Conservation (phyloP, 2,888 invertebrate species). For the Cephonodes hylas region DNA sequence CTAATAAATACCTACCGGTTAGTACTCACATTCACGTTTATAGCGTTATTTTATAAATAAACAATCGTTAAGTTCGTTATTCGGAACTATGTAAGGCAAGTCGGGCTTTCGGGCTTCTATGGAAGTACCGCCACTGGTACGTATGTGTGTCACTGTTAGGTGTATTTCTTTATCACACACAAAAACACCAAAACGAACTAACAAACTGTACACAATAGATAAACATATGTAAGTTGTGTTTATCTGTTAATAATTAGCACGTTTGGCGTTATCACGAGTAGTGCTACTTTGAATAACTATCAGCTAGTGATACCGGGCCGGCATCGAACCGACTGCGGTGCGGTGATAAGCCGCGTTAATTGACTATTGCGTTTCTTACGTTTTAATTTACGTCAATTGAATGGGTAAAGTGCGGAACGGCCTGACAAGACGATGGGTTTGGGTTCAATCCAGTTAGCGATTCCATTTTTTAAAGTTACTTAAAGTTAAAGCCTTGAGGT, state of each 20-base stretch:
- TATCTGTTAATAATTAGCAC: slow-evolving; percentile 1
- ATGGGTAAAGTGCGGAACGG: neutral
- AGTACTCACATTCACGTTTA: too few species aligned
- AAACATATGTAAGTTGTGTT: slow-evolving; percentile 26
- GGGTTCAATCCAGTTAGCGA: too few species aligned
- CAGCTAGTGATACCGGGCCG: slow-evolving; percentile 57
- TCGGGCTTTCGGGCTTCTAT: too few species aligned
- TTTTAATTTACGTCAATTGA: neutral
- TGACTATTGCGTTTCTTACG: slow-evolving; percentile 1
- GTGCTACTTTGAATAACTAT: slow-evolving; percentile 55
- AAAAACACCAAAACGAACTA: neutral
- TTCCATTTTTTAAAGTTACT: too few species aligned
- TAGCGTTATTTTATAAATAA: too few species aligned
- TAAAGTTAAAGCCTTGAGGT: too few species aligned
- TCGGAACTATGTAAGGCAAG: too few species aligned
- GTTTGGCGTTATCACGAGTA: slow-evolving; percentile 7
- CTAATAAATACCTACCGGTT: too few species aligned
- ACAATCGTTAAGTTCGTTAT: too few species aligned
- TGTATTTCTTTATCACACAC: too few species aligned
- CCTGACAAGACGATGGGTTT: neutral
- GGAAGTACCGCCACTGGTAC: too few species aligned
- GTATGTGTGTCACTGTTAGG: too few species aligned
- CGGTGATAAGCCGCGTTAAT: neutral
- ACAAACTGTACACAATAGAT: neutral
- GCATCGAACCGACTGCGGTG: slow-evolving; percentile 42